Conservation (phyloP, 2,888 invertebrate genomes). For the Ferdinandea cuprea region DNA sequence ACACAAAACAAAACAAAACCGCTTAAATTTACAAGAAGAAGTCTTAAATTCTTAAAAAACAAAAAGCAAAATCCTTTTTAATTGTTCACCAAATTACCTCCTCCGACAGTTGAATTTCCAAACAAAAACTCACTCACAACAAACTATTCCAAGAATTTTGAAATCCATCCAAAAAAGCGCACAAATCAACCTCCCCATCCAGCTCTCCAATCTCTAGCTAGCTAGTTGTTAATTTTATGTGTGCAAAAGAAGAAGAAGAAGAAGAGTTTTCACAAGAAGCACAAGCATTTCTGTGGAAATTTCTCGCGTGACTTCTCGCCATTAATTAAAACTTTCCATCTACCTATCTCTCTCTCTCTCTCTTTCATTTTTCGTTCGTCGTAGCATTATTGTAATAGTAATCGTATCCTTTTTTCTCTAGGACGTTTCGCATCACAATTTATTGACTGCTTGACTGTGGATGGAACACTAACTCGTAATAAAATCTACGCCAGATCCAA, state of each 20-base stretch:
- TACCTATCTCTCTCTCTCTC: too few relatives aligned
- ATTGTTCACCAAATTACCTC: background rate
- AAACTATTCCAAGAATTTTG: slow-evolving; percentile 53
- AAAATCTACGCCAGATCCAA: slow-evolving; percentile 3
- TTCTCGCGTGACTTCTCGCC: slow-evolving; percentile 71
- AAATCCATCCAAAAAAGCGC: slow-evolving; percentile 32
- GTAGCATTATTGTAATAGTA: too few relatives aligned
- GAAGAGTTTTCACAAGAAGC: slow-evolving; percentile 37
- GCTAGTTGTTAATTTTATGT: slow-evolving; percentile 47
- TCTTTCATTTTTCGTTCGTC: too few relatives aligned
- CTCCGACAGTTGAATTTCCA: background rate
- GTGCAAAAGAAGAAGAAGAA: too few relatives aligned
- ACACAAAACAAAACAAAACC: too few relatives aligned
- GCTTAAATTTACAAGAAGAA: too few relatives aligned
- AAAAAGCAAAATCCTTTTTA: background rate
- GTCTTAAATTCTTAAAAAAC: too few relatives aligned
- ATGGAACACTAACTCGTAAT: slow-evolving; percentile 17
- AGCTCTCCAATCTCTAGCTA: background rate
- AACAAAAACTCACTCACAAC: slow-evolving; percentile 19
- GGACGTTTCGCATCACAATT: slow-evolving; percentile 47
- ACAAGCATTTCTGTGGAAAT: slow-evolving; percentile 68
- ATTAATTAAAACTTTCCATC: slow-evolving; percentile 70
- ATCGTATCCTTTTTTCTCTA: slow-evolving; percentile 18
- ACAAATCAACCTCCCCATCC: slow-evolving; percentile 17
- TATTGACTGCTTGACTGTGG: slow-evolving; percentile 45